These are phyloP conservation scores for Rousettus madagascariensis DNA, from an alignment of 2,797 vertebrate genomes.

Conservation along the genomic window DNA sequence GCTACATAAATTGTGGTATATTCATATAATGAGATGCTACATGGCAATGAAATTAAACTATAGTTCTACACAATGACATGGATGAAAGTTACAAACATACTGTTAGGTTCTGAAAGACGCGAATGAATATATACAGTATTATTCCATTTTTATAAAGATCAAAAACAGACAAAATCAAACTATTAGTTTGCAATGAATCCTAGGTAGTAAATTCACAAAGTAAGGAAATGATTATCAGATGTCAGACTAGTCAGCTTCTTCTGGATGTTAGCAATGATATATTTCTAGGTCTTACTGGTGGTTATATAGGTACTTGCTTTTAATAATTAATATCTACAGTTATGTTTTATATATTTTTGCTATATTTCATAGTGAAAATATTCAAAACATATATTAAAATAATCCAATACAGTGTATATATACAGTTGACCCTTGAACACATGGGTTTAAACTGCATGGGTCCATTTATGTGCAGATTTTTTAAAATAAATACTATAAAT, in stretches of 20 bases:
- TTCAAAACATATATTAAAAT: background rate
- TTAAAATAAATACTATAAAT: background rate
- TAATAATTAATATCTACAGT: background rate
- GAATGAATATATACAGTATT: background rate
- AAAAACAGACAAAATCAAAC: slow-evolving; percentile 34
- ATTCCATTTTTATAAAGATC: slow-evolving; percentile 20
- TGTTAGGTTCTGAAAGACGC: slow-evolving; percentile 18
- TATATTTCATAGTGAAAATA: slow-evolving; percentile 8
- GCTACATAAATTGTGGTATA: background rate
- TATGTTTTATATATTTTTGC: background rate
- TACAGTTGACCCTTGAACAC: background rate
- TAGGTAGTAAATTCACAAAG: background rate
- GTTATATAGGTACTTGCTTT: slow-evolving; percentile 26
- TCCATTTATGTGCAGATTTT: background rate
- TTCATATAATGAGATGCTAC: background rate
- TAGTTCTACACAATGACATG: background rate
- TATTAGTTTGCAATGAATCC: slow-evolving; percentile 12
- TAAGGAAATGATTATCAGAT: background rate
- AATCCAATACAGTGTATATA: background rate
- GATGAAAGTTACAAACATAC: background rate
- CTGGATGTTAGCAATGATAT: background rate
- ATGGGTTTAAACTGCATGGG: background rate
- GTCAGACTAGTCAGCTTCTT: background rate
- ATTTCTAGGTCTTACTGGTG: background rate
- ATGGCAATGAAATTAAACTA: background rate